Conservation (phyloP, 2,888 invertebrate genomes). For the Saturnia pavonia region DNA sequence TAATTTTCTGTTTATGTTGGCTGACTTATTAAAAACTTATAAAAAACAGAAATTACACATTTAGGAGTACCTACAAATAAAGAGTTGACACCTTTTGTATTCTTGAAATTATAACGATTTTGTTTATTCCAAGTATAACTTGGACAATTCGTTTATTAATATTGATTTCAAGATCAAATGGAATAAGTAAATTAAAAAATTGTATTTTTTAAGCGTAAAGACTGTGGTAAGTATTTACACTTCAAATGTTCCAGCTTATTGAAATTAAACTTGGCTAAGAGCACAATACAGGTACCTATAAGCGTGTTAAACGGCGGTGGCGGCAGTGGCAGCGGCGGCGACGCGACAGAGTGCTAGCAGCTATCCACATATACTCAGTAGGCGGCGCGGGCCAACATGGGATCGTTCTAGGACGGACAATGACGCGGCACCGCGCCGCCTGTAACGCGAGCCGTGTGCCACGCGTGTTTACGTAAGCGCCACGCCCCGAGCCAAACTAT, state of each 20-base stretch:
- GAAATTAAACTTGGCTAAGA: neutral
- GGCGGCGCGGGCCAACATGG: constrained; percentile 76
- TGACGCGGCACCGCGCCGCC: constrained; percentile 73
- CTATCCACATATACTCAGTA: constrained; percentile 68
- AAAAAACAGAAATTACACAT: neutral
- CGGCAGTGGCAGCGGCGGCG: constrained; percentile 72
- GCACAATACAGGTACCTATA: constrained; percentile 62
- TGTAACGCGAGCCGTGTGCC: constrained; percentile 56
- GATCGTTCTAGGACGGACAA: constrained; percentile 75
- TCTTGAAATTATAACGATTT: neutral
- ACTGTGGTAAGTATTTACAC: neutral
- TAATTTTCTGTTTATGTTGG: no score
- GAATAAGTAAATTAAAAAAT: neutral
- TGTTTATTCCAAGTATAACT: neutral
- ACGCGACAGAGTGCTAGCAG: constrained; percentile 60
- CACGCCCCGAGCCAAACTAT: constrained; percentile 81
- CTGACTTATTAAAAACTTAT: no score
- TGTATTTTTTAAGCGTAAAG: neutral
- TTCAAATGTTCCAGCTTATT: neutral
- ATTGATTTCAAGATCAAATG: neutral
- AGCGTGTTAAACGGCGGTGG: constrained; percentile 68
- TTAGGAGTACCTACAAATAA: neutral
- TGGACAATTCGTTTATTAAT: neutral
- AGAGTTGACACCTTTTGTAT: neutral
- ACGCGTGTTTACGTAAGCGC: constrained; percentile 82